These are phyloP conservation scores for Mythimna albipuncta DNA, from an alignment of 2,888 invertebrate species.

Conservation along the genomic window DNA sequence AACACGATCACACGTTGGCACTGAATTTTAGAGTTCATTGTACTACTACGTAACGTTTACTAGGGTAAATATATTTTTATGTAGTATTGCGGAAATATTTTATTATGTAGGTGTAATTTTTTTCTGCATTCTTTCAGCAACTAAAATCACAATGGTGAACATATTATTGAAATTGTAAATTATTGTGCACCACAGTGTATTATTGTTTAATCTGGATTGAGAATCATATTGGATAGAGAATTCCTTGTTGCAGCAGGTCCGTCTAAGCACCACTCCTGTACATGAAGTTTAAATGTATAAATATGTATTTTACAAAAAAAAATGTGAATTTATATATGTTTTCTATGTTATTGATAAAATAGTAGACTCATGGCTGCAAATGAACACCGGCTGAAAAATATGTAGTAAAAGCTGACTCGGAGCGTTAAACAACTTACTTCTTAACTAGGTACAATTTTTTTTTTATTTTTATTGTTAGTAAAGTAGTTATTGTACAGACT, in stretches of 20 bases:
- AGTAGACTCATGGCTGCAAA: background rate
- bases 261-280: too few species aligned
- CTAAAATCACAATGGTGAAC: background rate
- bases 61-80: conserved; percentile 44
- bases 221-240: too few species aligned
- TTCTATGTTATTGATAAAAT: background rate
- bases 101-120: background rate
- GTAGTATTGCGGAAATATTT: conserved; percentile 33
- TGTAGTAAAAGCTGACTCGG: too few species aligned
- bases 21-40: conserved; percentile 67
- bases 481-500: background rate
- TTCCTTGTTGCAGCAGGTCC: too few species aligned
- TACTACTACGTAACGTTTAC: conserved; percentile 55
- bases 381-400: background rate
- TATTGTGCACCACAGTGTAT: too few species aligned
- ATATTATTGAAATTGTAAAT: too few species aligned
- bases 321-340: background rate
- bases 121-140: background rate
- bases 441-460: background rate
- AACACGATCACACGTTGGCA: conserved; percentile 69
- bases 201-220: too few species aligned
- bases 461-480: background rate
- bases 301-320: too few species aligned
- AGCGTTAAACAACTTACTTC: background rate
- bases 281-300: too few species aligned